These are phyloP conservation scores for Spatula versicolor DNA, from an alignment of 2,797 vertebrate species.

Conservation along the genomic window DNA sequence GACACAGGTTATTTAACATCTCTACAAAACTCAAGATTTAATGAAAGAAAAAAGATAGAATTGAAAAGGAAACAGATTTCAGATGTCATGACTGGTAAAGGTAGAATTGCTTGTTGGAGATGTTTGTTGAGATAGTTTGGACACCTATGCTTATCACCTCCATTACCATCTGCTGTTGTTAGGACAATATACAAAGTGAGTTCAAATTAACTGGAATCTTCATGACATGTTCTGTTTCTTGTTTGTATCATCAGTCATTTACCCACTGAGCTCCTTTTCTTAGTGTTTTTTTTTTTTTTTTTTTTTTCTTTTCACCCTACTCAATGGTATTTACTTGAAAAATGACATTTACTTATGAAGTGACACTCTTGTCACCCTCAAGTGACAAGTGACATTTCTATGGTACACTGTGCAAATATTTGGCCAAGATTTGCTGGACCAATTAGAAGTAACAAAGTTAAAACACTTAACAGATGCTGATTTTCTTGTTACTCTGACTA, in stretches of 20 bases:
- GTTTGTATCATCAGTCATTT: slow-evolving; percentile 3
- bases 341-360: slow-evolving; percentile 78
- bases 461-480: slow-evolving; percentile 68
- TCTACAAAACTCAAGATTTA: background rate
- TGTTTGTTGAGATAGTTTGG: background rate
- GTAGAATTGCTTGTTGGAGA: background rate
- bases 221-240: slow-evolving; percentile 6
- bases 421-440: slow-evolving; percentile 75
- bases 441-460: slow-evolving; percentile 65
- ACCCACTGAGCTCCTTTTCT: slow-evolving; percentile 3
- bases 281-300: slow-evolving; percentile 20
- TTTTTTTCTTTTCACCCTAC: slow-evolving; percentile 34
- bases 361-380: slow-evolving; percentile 66
- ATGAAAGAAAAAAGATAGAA: background rate
- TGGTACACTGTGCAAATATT: slow-evolving; percentile 71
- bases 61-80: background rate
- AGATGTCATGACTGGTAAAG: background rate
- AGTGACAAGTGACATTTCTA: slow-evolving; percentile 79
- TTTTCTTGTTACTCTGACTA: slow-evolving; percentile 70
- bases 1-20: background rate
- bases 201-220: slow-evolving; percentile 27
- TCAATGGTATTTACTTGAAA: slow-evolving; percentile 73
- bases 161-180: background rate
- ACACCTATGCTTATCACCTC: background rate
- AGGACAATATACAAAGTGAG: background rate